Evolutionary conservation across 2,888 invertebrate genomes (phyloP).

Genomic region (Cephus nigrinus): DNA sequence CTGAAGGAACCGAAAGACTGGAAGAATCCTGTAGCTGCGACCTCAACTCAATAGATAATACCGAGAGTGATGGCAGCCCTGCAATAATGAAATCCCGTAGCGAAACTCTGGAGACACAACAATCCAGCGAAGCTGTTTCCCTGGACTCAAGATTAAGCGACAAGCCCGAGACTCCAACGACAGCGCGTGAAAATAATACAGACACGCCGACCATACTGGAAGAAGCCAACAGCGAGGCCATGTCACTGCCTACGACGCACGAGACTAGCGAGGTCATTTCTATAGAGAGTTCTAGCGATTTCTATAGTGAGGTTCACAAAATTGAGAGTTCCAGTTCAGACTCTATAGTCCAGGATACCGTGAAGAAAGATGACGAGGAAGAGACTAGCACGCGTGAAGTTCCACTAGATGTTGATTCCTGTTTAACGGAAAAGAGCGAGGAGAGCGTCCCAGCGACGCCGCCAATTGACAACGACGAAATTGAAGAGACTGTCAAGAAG

Average conservation of each 20-base stretch:
- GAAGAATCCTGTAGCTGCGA: slow-evolving; percentile 64
- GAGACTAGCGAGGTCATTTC: slow-evolving; percentile 68
- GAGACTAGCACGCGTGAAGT: slow-evolving; percentile 15
- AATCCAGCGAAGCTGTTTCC: slow-evolving; percentile 67
- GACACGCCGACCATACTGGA: slow-evolving; percentile 59
- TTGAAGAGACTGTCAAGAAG: slow-evolving; percentile 25
- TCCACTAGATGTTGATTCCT: slow-evolving; percentile 54
- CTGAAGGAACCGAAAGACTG: slow-evolving; percentile 56
- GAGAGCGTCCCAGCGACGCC: slow-evolving; percentile 22
- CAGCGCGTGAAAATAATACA: slow-evolving; percentile 40
- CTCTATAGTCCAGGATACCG: slow-evolving; percentile 36
- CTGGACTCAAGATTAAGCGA: slow-evolving; percentile 69
- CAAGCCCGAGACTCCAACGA: slow-evolving; percentile 54
- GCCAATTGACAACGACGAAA: slow-evolving; percentile 25
- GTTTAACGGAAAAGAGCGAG: slow-evolving; percentile 24
- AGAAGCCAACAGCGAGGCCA: slow-evolving; percentile 52
- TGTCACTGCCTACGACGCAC: slow-evolving; percentile 54
- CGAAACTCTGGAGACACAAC: slow-evolving; percentile 56
- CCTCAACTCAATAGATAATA: slow-evolving; percentile 65
- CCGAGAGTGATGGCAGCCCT: slow-evolving; percentile 68
- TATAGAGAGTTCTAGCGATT: slow-evolving; percentile 69
- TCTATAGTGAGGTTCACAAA: slow-evolving; percentile 76
- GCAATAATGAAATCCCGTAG: slow-evolving; percentile 64
- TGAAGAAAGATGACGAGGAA: slow-evolving; percentile 32
- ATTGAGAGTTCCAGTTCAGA: slow-evolving; percentile 61